Evolutionary conservation across 2,113 vertebrate species (phyloP).

Genomic region (Hipposideros armiger): DNA sequence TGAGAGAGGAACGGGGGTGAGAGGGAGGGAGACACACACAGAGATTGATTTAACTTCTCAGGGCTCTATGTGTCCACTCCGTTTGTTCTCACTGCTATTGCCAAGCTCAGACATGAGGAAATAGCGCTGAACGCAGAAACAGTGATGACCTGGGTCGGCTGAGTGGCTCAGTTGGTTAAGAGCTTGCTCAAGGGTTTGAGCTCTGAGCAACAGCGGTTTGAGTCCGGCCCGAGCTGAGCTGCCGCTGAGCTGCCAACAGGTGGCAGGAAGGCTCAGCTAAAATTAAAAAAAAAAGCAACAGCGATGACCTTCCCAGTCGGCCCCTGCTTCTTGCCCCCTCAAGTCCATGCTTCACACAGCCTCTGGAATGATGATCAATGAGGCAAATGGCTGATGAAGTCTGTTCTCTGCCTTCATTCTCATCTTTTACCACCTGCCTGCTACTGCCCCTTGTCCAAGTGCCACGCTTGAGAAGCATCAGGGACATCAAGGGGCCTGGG

Average conservation of each 20-base stretch:
- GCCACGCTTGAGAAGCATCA: neutral
- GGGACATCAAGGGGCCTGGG: too few species aligned
- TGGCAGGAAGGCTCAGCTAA: too few species aligned
- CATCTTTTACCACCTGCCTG: neutral
- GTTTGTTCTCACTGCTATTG: neutral
- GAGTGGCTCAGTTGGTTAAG: too few species aligned
- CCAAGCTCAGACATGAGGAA: neutral
- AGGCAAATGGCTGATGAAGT: neutral
- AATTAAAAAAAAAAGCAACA: neutral
- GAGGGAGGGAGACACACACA: fast-evolving
- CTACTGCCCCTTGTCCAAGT: neutral
- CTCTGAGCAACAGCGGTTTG: too few species aligned
- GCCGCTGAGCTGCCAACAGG: too few species aligned
- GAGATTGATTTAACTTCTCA: neutral
- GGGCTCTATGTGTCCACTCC: neutral
- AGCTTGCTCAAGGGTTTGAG: too few species aligned
- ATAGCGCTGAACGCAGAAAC: fast-evolving
- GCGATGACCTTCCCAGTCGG: neutral
- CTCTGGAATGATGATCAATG: neutral
- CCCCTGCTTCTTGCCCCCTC: neutral
- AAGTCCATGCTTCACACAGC: neutral
- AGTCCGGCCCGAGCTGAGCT: too few species aligned
- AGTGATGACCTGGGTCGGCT: neutral
- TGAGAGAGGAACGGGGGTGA: neutral
- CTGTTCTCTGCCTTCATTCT: neutral